These are phyloP conservation scores for Lamprotornis superbus DNA, from an alignment of 2,113 vertebrate genomes.

Conservation along the genomic window DNA sequence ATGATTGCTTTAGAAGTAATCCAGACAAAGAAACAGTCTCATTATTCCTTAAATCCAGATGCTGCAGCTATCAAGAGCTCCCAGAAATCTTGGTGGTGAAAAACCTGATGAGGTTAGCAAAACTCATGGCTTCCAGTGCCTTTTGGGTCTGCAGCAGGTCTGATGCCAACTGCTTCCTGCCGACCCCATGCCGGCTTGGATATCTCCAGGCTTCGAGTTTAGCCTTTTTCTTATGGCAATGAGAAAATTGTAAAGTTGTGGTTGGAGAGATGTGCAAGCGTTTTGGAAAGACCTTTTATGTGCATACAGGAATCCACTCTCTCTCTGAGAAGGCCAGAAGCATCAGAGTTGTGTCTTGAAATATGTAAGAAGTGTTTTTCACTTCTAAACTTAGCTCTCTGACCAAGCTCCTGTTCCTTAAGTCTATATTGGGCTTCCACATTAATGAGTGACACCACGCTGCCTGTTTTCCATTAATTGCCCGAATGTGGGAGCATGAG, in stretches of 20 bases:
- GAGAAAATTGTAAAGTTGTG: background rate
- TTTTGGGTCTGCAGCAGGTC: background rate
- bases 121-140: background rate
- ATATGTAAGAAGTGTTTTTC: background rate
- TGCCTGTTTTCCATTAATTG: background rate
- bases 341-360: background rate
- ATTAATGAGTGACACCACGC: background rate
- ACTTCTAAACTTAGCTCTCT: background rate
- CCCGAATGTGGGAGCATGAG: background rate
- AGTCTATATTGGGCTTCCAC: background rate
- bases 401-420: background rate
- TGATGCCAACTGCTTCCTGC: background rate
- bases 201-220: background rate
- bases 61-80: background rate
- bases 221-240: background rate
- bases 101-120: background rate
- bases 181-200: background rate
- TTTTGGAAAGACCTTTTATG: background rate
- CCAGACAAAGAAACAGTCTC: background rate
- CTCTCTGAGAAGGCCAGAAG: background rate
- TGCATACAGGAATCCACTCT: background rate
- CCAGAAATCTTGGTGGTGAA: background rate
- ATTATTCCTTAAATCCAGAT: background rate
- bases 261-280: background rate
- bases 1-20: background rate